Evolutionary conservation across 2,888 invertebrate genomes (phyloP), one percentile per base, ranked within the genome.

Genomic region (Conops quadrifasciatus): DNA sequence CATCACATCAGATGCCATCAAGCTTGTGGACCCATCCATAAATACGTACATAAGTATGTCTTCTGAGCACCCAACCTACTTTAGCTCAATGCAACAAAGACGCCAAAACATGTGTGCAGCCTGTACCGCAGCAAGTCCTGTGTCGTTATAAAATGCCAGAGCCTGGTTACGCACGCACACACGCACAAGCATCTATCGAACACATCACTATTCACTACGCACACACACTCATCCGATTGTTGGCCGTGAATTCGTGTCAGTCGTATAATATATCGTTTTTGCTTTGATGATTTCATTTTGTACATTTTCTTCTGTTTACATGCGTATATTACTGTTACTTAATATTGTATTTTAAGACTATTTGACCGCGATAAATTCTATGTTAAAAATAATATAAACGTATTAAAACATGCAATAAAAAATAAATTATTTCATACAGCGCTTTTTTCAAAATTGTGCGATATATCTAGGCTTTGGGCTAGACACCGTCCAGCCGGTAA

Each of bases 291-390:
- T 21, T 63, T 63, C n/a, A 62, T 43, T 47, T 11, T 63, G 30
- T 30, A 59, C 36, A 59, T 59, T 59, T 59, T 59, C 30, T 30
- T 15, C 49, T 65, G 49, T 64, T 51, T 65, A 28, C 19, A 28
- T 11, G 51, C 30, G 19, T 49, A 64, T 51, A 21, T 51, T 51
- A 21, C 28, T 51, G 19, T 49, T 51, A 65, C 47, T 51, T 65
- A 47, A 65, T 30, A 19, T 62, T 45, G 71, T 81, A 82, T 79
- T 77, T 83, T 85, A 85, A 85, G 85, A 81, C 83, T 85, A 84
- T 84, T 85, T 85, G 84, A 85, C 86, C 85, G 86, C 86, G 85
- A 85, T 84, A 84, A 83, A 81, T 75, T 78, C 75, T 79, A 77
- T 78, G 76, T 78, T 64, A 80, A 78, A 80, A 77, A 75, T 76